Evolutionary conservation across 2,797 vertebrate genomes (phyloP), one percentile per base, ranked within the genome.

Genomic region (Acanthis flammea): DNA sequence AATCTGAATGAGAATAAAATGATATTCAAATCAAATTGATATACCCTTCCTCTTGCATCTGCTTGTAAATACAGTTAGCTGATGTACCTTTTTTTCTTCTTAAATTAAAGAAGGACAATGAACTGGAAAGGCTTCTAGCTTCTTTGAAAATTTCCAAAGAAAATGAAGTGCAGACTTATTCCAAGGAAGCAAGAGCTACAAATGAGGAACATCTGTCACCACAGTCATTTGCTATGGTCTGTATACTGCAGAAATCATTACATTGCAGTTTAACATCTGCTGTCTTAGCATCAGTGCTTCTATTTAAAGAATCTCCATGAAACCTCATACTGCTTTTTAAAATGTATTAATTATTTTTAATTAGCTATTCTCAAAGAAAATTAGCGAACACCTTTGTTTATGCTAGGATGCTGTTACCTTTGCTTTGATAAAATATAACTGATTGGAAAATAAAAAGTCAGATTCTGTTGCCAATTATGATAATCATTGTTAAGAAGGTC

Each of bases 191-290:
- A 4, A 92, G 81, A 90, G 82, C 77, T 90, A 97, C 98, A 45
- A 92, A 95, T 28, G 98, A 98, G 75, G 98, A 99, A 58, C 99
- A 99, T 13, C 93, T 99, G 94, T 99, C 99, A 47, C 99, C 99
- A 19, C 99, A 99, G 58, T 99, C 99, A 1, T 99, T 99, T 72
- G 99, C 99, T 60, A 98, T 99, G 99, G 99, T 99, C 94, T 71
- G 98, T 98, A 88, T 96, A 41, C 45, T 89, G 51, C 67, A 73
- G 63, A 48, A 90, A 41, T 80, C 73, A 21, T 90, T 78, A 41
- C 28, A 7, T 18, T 74, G 66, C 58, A 88, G 30, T 91, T 91
- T 45, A 76, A 28, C 66, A 66, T 88, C 79, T 95, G 78, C 37
- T 81, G 0, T 53, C 60, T 41, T 84, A 58, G 24, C 33, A 66